phyloP scores from a whole-genome alignment of 2,888 invertebrate species.

The Muschampia plurimacula region DNA sequence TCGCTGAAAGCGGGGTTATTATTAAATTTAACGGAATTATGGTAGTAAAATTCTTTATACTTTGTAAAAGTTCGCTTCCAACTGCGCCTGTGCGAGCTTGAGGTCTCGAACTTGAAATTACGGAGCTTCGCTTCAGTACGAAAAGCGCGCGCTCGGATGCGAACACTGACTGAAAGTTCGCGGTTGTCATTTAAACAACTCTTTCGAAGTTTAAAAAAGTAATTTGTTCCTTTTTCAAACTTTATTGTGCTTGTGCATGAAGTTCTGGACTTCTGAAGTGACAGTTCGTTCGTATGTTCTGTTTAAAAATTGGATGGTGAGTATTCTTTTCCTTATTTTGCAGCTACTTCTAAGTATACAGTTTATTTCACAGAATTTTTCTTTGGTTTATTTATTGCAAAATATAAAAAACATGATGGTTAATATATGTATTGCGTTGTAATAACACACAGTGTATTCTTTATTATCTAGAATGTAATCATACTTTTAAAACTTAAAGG shows the following conservation, averaged over 20 bases:
- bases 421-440: no score
- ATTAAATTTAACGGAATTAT: conserved; percentile 37
- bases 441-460: no score
- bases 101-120: conserved; percentile 17
- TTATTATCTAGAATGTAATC: no score
- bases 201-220: conserved; percentile 33
- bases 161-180: conserved; percentile 1
- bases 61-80: conserved; percentile 29
- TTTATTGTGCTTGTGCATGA: conserved; percentile 6
- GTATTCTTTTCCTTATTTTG: neutral
- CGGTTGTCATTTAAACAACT: conserved; percentile 1
- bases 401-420: no score
- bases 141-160: conserved; percentile 14
- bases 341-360: neutral
- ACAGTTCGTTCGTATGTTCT: neutral
- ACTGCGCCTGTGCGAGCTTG: conserved; percentile 35
- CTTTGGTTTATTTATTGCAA: no score
- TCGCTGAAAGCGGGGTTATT: conserved; percentile 31
- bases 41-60: conserved; percentile 34
- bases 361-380: no score
- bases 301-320: conserved; percentile 3
- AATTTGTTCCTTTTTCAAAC: neutral
- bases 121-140: conserved; percentile 14
- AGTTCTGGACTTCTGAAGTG: conserved; percentile 7
- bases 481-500: no score